Evolutionary conservation across 2,797 vertebrate species (phyloP), one percentile per base, ranked within the genome.

Genomic region (Tenualosa ilisha): DNA sequence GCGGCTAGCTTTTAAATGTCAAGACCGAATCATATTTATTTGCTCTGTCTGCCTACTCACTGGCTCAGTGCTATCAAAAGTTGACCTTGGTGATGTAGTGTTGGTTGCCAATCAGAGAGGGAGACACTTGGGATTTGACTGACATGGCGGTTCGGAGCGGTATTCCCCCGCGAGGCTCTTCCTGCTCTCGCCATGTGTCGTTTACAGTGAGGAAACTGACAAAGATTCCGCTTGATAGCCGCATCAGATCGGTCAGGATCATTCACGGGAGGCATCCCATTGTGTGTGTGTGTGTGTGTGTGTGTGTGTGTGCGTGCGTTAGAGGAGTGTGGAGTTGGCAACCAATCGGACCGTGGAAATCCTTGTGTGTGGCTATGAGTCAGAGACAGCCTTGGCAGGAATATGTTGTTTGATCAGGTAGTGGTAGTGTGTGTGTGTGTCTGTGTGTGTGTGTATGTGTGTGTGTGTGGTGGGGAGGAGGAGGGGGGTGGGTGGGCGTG

Each of bases 221-320:
- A 75, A 40, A 43, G 31, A 79, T 79, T 40, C 72, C 26, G 3
- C 72, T 79, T 79, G 40, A 79, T 46, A 46, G 72, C 26, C 12
- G 72, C 22, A 40, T 79, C 72, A 79, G 37, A 79, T 46, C 40
- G 17, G 72, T 79, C 72, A 79, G 17, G 20, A 79, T 79, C 37
- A 46, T 79, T 79, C 6, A 17, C 12, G 17, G 72, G 50, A 12
- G 37, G 72, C 72, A 79, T 79, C 5, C 15, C 68, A 72, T 37
- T 40, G 31, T 40, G 26, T 40, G 68, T 46, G 12, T 79, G 26
- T 79, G 72, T 79, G n/a, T n/a, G n/a, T n/a, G n/a, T n/a, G n/a
- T n/a, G n/a, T n/a, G n/a, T n/a, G n/a, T n/a, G n/a, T n/a, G n/a
- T n/a, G n/a, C n/a, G 24, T 65, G 63, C 9, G 9, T 65, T 12